Conservation (phyloP, 92 coral and sea anemone species). For the Desmophyllum pertusum region DNA sequence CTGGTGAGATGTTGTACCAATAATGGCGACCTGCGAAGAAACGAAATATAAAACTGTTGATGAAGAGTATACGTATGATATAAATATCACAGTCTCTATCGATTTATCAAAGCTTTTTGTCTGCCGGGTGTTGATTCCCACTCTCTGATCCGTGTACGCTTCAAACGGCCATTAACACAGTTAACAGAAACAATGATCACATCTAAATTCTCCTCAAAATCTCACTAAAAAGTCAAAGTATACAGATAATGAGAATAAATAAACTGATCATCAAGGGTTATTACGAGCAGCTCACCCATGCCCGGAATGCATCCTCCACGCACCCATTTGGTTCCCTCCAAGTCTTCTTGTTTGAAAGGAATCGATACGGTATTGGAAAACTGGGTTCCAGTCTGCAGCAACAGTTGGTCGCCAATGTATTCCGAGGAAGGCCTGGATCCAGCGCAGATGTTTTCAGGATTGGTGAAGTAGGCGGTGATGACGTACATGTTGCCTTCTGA, state of each 20-base stretch:
- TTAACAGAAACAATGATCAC: too few relatives aligned
- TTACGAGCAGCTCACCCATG: conserved; percentile 81
- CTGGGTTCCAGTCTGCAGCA: conserved; percentile 74
- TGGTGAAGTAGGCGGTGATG: conserved; percentile 88
- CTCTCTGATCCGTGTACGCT: too few relatives aligned
- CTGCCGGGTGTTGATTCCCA: too few relatives aligned
- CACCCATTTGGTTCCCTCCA: conserved; percentile 80
- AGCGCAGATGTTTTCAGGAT: conserved; percentile 77
- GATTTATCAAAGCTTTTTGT: too few relatives aligned
- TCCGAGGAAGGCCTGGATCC: conserved; percentile 65
- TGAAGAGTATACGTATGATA: too few relatives aligned
- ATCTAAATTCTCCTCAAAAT: too few relatives aligned
- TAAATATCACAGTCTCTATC: too few relatives aligned
- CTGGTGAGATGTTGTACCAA: conserved; percentile 83
- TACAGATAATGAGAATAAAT: too few relatives aligned
- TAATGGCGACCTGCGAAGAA: conserved; percentile 77
- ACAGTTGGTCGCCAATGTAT: conserved; percentile 80
- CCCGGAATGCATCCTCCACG: conserved; percentile 77
- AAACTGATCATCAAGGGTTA: too few relatives aligned
- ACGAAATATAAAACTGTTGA: neutral
- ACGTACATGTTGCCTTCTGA: conserved; percentile 82
- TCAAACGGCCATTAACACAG: too few relatives aligned
- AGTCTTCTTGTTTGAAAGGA: conserved; percentile 79
- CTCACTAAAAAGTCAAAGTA: too few relatives aligned
- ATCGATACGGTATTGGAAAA: conserved; percentile 43